phyloP scores from a whole-genome alignment of 2,888 invertebrate genomes.

The Synergus itoensis region DNA sequence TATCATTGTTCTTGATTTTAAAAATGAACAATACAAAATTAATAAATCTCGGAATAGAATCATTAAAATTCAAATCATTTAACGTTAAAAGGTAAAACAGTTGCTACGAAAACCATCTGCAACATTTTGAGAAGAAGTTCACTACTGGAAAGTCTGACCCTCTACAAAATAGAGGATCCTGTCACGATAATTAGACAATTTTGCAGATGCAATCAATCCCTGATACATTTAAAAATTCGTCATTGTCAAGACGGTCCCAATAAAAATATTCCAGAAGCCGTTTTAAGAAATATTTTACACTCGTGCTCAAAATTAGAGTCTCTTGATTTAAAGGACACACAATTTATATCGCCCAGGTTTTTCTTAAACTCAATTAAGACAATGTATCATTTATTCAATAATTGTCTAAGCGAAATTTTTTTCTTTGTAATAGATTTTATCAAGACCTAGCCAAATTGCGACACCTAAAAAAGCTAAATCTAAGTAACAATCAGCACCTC shows the following conservation, averaged over 20 bases:
- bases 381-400: too few relatives aligned
- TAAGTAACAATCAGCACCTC: not conserved
- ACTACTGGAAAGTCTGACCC: not conserved
- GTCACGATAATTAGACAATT: not conserved
- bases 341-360: not conserved
- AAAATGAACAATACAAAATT: too few relatives aligned
- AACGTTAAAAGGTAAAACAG: not conserved
- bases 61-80: not conserved
- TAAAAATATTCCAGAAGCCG: not conserved
- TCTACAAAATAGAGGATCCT: not conserved
- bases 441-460: not conserved
- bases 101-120: not conserved
- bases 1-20: not conserved
- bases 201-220: not conserved
- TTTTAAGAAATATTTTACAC: not conserved
- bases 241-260: not conserved
- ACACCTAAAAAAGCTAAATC: not conserved
- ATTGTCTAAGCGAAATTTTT: too few relatives aligned
- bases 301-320: not conserved
- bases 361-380: too few relatives aligned
- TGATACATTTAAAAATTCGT: not conserved
- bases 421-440: not conserved
- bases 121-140: conserved; percentile 7
- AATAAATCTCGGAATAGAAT: not conserved
- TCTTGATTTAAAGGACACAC: not conserved